Base-by-base conservation (phyloP, 1,140 invertebrate genomes). In the Camponotus floridanus region DNA sequence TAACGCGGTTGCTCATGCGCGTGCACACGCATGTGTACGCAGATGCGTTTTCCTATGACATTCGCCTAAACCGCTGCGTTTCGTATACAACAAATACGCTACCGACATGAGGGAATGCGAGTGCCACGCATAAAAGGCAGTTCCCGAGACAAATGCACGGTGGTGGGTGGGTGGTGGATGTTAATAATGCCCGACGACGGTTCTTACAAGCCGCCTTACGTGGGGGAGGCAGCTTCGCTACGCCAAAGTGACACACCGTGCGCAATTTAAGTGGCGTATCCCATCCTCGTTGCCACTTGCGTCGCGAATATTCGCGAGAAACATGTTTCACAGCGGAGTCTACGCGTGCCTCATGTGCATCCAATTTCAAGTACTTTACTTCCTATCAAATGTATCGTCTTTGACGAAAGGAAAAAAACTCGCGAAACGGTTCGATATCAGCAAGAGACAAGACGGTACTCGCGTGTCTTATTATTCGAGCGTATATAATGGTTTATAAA, bases 131-230 rank as follows among this genome's bases (percentile, higher is more conserved):
- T 83, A 74, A 83, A 83, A 83, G 68, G 68, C 68, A 83, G 79
- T 36, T 70, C 21, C 36, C 55, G 68, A 74, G 57, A 74, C 79
- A 62, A 55, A 83, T 48, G 79, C 36, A 36, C 26, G 64, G 21
- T 45, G 7, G 55, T 61, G 39, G 79, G 68, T 62, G 79, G 57
- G 39, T 83, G 68, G 79, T 55, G 62, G 79, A 68, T 83, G 79
- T 83, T 83, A 83, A 83, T 83, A 83, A 83, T 83, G 68, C 68
- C 79, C 57, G 51, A 83, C 79, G 79, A 73, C 55, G 68, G 39
- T 73, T 83, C 39, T 74, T 74, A 83, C 68, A 73, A 73, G 67
- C 26, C 79, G 68, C 55, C 79, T 62, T 83, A 74, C 55, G 79
- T 81, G 55, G 31, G 26, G n/a, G 48, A 73, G 48, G 51, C 26